Evolutionary conservation across 2,113 vertebrate genomes (phyloP), one percentile per base, ranked within the genome.

Genomic region (Tiliqua scincoides): DNA sequence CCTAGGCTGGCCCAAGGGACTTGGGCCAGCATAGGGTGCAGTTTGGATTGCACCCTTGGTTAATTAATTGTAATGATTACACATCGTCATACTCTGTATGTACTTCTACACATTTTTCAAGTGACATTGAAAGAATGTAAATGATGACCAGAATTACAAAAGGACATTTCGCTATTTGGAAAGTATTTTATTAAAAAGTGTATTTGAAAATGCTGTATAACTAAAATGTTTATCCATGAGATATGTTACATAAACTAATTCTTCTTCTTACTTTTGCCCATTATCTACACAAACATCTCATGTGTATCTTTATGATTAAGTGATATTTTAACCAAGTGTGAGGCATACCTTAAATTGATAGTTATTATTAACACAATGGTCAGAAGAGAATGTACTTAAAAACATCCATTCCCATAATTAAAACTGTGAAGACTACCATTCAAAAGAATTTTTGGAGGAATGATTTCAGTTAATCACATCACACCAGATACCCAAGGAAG

Each of bases 51-150:
- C n/a, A n/a, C n/a, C n/a, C n/a, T n/a, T n/a, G n/a, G n/a, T 20
- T 61, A 86, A 82, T 85, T 88, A 91, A 75, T 88, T 59, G 3
- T 88, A 67, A 85, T 85, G 4, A n/a, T 87, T 88, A 84, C n/a
- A 87, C 85, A 68, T 6, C 30, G 20, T 14, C 7, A 83, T 35
- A 1, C 78, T 82, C 79, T 74, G 17, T 54, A 68, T 80, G 43
- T 65, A 17, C 14, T 79, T 73, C 14, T 61, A 37, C 83, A 84
- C 35, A 3, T 0, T 12, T 57, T 4, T 17, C 14, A 77, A 65
- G 20, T 6, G 54, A 9, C 14, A 12, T 57, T 57, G 54, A 81
- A 88, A 65, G 61, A 32, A 37, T 65, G 0, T 1, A 79, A 52
- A 72, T 89, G 62, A 76, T 43, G 30, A 7, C 71, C 23, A 78